Evolutionary conservation across 2,113 vertebrate species (phyloP).

Genomic region (Perognathus longimembris): DNA sequence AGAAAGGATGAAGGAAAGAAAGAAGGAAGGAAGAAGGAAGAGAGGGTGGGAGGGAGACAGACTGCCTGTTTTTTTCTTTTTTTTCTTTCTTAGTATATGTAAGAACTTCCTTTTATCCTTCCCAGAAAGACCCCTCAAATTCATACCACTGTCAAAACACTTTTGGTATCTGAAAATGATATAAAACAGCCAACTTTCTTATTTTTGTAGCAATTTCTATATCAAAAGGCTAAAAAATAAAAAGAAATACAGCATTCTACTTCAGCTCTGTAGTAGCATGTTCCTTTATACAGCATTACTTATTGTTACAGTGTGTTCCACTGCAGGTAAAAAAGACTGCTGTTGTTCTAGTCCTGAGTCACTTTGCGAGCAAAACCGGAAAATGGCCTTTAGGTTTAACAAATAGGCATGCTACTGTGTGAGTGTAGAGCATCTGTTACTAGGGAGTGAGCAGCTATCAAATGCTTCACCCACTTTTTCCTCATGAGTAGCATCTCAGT

Average conservation of each 20-base stretch:
- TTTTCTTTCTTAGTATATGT: background rate
- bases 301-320: constrained; percentile 24
- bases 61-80: background rate
- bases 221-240: background rate
- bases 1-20: no score
- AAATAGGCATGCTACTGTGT: background rate
- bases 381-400: background rate
- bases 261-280: background rate
- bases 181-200: constrained; percentile 13
- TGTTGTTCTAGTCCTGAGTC: background rate
- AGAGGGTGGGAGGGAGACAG: no score
- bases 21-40: no score
- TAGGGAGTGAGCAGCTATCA: background rate
- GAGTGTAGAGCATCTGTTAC: background rate
- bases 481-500: background rate
- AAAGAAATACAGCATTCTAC: background rate
- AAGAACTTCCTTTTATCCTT: background rate
- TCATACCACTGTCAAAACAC: background rate
- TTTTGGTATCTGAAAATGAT: background rate
- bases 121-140: constrained; percentile 31
- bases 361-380: background rate
- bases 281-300: background rate
- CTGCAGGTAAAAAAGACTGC: constrained; percentile 11
- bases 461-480: background rate
- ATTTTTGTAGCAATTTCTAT: constrained; percentile 39